Percentiles rank a stretch among this genome's conserved stretches.
Conservation (phyloP, 1,140 invertebrate genomes). For the Magallana ariakensis region DNA sequence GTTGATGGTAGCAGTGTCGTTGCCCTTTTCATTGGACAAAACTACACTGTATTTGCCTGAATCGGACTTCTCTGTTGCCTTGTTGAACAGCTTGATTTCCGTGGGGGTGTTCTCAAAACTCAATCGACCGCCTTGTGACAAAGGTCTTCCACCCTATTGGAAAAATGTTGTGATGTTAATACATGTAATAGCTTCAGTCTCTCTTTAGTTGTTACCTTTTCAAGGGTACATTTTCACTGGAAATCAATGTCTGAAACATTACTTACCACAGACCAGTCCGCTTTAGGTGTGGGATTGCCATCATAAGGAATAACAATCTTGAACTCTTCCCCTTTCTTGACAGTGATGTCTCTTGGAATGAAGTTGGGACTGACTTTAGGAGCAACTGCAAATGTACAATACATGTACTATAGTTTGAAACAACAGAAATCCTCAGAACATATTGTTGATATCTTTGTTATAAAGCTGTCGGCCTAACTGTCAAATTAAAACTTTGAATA, state of each 20-base stretch:
- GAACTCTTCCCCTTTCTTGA: slow-evolving; percentile 96
- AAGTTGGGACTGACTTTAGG: slow-evolving; percentile 94
- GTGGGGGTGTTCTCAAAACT: slow-evolving; percentile 90
- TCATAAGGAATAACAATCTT: slow-evolving; percentile 96
- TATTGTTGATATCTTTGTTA: no score
- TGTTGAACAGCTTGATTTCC: slow-evolving; percentile 87
- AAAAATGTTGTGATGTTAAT: neutral
- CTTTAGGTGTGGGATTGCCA: slow-evolving; percentile 93
- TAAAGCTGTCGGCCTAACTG: no score
- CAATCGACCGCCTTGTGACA: slow-evolving; percentile 86
- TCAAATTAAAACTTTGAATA: no score
- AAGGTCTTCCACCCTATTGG: slow-evolving; percentile 41
- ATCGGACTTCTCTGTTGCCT: slow-evolving; percentile 92
- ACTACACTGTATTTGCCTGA: slow-evolving; percentile 95
- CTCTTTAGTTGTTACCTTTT: no score
- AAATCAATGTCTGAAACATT: neutral
- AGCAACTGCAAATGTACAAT: slow-evolving; percentile 68
- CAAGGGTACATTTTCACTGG: no score
- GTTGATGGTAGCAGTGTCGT: slow-evolving; percentile 92
- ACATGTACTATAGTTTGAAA: neutral
- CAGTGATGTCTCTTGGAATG: slow-evolving; percentile 95
- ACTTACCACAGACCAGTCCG: slow-evolving; percentile 90
- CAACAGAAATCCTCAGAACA: no score
- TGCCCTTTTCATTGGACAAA: slow-evolving; percentile 90
- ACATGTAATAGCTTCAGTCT: no score